Base-by-base conservation (phyloP, 1,140 invertebrate genomes). In the Sinella curviseta region DNA sequence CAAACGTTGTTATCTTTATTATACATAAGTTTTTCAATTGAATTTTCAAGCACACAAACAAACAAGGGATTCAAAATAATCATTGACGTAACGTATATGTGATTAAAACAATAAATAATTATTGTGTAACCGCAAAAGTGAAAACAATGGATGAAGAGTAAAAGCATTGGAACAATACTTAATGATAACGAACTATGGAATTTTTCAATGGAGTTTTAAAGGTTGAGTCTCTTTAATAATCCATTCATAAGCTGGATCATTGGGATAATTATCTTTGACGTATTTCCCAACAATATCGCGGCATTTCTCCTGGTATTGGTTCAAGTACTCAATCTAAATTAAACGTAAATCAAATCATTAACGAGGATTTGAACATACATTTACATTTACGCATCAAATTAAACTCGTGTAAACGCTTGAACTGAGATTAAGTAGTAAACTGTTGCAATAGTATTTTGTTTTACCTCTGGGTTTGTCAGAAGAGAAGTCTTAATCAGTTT, bases 401-500 rank as follows among this genome's bases (percentile, higher is more conserved):
- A 70, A 30, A 48, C 24, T 33, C 34, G 75, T 74, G 48, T 17
- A 35, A 75, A 28, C 4, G 33, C 33, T 74, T 2, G 12, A 26
- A 74, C 39, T 48, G 39, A 48, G 24, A 60, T 24, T n/a, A n/a
- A n/a, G n/a, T n/a, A n/a, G n/a, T n/a, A n/a, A n/a, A n/a, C n/a
- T n/a, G 3, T 24, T 60, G 65, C 31, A 70, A 1, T 12, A 17
- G 57, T 14, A 26, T 8, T 30, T 16, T 12, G 17, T 39, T 76
- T 36, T 88, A 95, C 93, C 89, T 98, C 96, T 83, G 91, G 86
- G 57, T 92, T 88, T 31, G 91, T 93, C 0, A 99, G 88, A 67
- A 99, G 86, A 16, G 90, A 88, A 24, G 92, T 88, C 80, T 93
- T 90, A 48, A 99, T 89, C 86, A 98, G 90, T 83, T 94, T 95